Base-by-base conservation (phyloP, 2,797 vertebrate species). In the Nyctalus aviator region DNA sequence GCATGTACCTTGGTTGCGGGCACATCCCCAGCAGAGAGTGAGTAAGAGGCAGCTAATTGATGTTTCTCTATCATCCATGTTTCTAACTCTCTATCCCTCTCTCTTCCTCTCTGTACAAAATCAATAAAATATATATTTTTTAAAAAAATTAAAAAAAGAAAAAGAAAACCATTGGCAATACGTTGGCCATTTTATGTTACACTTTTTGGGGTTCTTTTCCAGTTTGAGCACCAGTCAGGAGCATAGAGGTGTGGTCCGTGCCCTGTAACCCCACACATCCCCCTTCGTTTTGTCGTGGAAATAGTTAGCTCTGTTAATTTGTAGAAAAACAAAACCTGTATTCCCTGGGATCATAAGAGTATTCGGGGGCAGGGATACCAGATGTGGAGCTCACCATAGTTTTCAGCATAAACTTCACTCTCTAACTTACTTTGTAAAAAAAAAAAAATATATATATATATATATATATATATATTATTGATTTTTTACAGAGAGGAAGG, bases 121-220 rank as follows among this genome's bases (percentile, higher is more conserved):
- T 41, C 37, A 41, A 41, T 41, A 41, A 41, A 7, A 41, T 41
- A 41, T 41, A 41, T 37, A 37, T 37, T 37, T 37, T 41, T 41
- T 41, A 41, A 41, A 41, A 41, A 41, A 41, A 41, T 37, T 37
- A 41, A 41, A 41, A 41, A 41, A 41, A 41, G 37, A 41, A 41
- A 87, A 75, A 87, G 93, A 96, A 44, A 44, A 44, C 44, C 44
- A 44, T 44, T 44, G 44, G 44, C 44, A 44, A 44, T 44, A 44
- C 2, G 44, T 44, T 44, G 44, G 44, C 8, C 44, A 44, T 44
- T 44, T 44, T 44, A 44, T 44, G 8, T 44, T 41, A 41, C 37
- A 75, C 59, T 94, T 69, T 75, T 8, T 17, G 77, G 44, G 53
- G 75, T 95, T 57, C 0, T 83, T 97, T 97, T 94, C 72, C 17